Conservation (phyloP, 2,888 invertebrate species). For the Eupithecia insigniata region DNA sequence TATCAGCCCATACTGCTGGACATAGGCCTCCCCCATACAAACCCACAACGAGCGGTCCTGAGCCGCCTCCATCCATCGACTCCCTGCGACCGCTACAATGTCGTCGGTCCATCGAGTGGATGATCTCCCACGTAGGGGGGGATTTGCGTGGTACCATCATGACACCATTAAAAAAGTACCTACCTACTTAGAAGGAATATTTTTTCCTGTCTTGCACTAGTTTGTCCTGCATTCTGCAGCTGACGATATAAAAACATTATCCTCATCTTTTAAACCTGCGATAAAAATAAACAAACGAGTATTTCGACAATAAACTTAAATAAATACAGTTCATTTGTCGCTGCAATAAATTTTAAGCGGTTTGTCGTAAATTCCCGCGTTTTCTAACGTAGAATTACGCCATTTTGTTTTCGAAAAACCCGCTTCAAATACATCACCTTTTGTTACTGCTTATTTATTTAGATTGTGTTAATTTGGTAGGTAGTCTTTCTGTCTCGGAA, state of each 20-base stretch:
- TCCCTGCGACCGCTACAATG: no score
- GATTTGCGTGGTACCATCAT: no score
- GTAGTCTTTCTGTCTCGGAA: neutral
- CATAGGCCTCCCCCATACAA: no score
- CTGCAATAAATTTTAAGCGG: constrained; percentile 42
- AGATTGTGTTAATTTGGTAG: neutral
- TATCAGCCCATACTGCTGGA: no score
- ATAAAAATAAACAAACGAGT: constrained; percentile 32
- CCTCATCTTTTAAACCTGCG: neutral
- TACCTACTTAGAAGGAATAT: no score
- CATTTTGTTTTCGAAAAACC: constrained; percentile 50
- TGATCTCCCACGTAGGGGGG: no score
- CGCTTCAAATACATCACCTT: constrained; percentile 47
- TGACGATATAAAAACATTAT: no score
- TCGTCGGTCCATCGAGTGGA: no score
- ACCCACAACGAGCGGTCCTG: no score
- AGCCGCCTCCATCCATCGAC: no score
- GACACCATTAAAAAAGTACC: no score
- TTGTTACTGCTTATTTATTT: constrained; percentile 52
- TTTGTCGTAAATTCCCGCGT: constrained; percentile 45
- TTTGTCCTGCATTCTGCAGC: neutral
- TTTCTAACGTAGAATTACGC: constrained; percentile 43
- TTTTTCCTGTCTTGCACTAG: neutral
- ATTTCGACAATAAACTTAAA: no score
- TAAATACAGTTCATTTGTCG: constrained; percentile 43